These are phyloP conservation scores for Stegostoma tigrinum DNA, from an alignment of 2,113 vertebrate genomes.

Conservation along the genomic window DNA sequence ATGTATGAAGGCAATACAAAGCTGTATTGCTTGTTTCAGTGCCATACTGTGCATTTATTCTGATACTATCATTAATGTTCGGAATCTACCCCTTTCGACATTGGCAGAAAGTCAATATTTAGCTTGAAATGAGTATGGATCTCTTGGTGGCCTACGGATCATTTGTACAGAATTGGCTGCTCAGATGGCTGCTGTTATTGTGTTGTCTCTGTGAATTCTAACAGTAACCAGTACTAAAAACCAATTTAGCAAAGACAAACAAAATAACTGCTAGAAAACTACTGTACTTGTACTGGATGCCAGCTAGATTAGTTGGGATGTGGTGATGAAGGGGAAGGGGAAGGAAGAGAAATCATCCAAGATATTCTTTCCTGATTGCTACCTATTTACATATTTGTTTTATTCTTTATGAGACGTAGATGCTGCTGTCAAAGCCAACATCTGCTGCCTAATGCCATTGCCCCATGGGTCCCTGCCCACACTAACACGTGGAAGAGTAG, in stretches of 20 bases:
- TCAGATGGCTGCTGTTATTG: neutral
- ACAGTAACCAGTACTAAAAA: neutral
- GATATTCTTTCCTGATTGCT: neutral
- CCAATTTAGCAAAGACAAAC: neutral
- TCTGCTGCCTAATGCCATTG: too few relatives aligned
- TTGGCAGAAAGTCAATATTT: neutral
- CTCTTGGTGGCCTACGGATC: neutral
- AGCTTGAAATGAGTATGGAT: too few relatives aligned
- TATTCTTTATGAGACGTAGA: too few relatives aligned
- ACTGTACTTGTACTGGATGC: neutral
- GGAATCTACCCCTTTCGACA: neutral
- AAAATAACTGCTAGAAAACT: neutral
- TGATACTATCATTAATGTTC: slow-evolving; percentile 8
- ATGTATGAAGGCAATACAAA: neutral
- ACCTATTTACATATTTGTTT: neutral
- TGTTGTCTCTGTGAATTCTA: neutral
- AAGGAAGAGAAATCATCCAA: neutral
- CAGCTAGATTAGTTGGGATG: neutral
- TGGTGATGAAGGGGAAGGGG: neutral
- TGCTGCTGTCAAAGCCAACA: too few relatives aligned
- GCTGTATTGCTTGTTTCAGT: neutral
- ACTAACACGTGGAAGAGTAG: neutral
- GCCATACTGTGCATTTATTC: neutral
- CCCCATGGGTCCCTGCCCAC: neutral
- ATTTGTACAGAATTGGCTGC: neutral